Evolutionary conservation across 2,113 vertebrate genomes (phyloP), one percentile per base, ranked within the genome.

Genomic region (Parus major): DNA sequence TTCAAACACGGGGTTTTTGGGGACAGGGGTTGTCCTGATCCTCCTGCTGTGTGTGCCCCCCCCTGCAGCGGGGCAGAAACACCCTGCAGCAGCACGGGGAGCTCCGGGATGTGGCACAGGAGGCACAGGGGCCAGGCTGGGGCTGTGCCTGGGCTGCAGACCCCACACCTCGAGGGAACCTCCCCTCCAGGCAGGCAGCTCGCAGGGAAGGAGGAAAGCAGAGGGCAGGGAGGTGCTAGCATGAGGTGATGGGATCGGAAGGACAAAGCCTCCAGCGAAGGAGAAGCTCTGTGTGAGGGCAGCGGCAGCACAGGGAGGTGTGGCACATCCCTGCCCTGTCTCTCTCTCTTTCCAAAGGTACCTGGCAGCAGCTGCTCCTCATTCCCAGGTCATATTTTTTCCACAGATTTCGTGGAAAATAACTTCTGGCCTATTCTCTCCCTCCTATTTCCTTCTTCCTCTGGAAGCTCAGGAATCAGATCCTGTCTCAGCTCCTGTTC

Each of bases 131-230:
- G 9, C 11, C 33, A 6, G 0, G 8, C 29, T 8, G 41, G 13
- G 22, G 21, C 59, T 20, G 5, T 65, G 41, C 9, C 49, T 49
- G 22, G 25, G 44, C 53, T 35, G 5, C 36, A 7, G 41, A 16
- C 10, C 13, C n/a, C 41, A 9, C 0, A 0, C 3, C 39, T 39
- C 11, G 39, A 39, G 7, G 41, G 46, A n/a, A 10, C n/a, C 49
- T 64, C 27, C 39, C 25, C 23, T 64, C 46, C 64, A 41, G 61
- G 50, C 49, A 68, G 35, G 16, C 49, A 65, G n/a, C 27, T 17
- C 11, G 15, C 2, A 71, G 50, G 49, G 44, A 64, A 16, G 2
- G 10, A n/a, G 80, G 28, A 22, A 42, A 35, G 50, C 35, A 33
- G 36, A 50, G 25, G 4, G 12, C 10, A 49, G 10, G 49, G 72